Conservation (phyloP, 2,888 invertebrate species). For the Papilio protenor region DNA sequence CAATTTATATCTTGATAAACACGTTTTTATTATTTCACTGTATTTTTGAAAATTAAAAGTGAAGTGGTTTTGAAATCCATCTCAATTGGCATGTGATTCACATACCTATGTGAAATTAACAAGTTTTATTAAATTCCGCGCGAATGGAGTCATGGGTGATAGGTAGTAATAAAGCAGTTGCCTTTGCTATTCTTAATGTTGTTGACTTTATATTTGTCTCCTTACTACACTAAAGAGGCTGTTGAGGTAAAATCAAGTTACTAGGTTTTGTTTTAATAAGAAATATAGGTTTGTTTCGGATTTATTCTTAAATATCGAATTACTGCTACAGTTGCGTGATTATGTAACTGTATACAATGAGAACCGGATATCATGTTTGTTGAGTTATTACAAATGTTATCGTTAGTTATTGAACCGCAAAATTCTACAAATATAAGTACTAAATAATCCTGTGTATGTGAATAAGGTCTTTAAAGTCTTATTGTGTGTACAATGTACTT, state of each 20-base stretch:
- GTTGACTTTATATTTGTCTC: too few relatives aligned
- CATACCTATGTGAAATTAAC: constrained; percentile 17
- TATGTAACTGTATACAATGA: constrained; percentile 23
- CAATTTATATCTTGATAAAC: background rate
- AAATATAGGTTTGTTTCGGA: background rate
- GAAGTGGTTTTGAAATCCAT: constrained; percentile 8
- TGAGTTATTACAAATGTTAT: constrained; percentile 29
- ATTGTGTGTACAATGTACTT: background rate
- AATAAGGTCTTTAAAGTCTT: background rate
- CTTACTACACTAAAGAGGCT: background rate
- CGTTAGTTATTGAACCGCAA: constrained; percentile 16
- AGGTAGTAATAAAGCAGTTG: too few relatives aligned
- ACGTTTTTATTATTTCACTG: background rate
- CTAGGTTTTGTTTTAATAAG: background rate
- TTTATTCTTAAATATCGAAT: background rate
- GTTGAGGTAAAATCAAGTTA: background rate
- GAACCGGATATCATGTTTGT: constrained; percentile 31
- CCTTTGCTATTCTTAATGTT: too few relatives aligned
- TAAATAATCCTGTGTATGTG: background rate
- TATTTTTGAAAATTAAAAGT: background rate
- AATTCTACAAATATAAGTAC: constrained; percentile 10
- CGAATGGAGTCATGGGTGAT: too few relatives aligned
- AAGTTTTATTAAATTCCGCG: too few relatives aligned
- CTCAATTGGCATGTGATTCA: background rate
- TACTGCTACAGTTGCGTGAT: background rate